These are phyloP conservation scores for Lytechinus variegatus DNA, from an alignment of 35 echinoderm and acorn worm genomes.

Conservation along the genomic window DNA sequence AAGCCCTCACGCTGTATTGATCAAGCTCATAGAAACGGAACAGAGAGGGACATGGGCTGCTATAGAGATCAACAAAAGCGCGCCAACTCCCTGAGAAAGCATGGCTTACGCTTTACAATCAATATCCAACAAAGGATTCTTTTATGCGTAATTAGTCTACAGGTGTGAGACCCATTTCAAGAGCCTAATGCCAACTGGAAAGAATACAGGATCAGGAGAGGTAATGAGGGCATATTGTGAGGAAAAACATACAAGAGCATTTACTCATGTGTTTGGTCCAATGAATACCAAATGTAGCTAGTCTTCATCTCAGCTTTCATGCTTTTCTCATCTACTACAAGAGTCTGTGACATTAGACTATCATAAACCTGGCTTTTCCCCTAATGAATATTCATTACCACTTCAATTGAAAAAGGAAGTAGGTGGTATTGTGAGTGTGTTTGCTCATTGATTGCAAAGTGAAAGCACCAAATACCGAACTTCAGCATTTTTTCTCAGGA, in stretches of 20 bases:
- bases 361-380: neutral
- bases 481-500: neutral
- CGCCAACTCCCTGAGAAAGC: neutral
- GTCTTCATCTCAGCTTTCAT: neutral
- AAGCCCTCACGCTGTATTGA: too few relatives aligned
- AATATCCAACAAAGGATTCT: neutral
- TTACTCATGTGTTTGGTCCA: neutral
- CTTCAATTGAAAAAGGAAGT: neutral
- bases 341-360: neutral
- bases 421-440: neutral
- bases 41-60: neutral
- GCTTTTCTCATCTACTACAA: neutral
- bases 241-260: neutral
- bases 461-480: neutral
- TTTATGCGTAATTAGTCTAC: neutral
- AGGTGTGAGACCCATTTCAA: neutral
- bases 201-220: neutral
- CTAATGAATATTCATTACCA: neutral
- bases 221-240: neutral
- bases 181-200: neutral
- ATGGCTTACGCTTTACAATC: neutral
- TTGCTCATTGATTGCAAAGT: neutral
- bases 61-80: constrained; percentile 2
- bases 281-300: neutral
- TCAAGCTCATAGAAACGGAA: neutral